Evolutionary conservation across 2,888 invertebrate species (phyloP), one percentile per base, ranked within the genome.

Genomic region (Gasteruption jaculator): DNA sequence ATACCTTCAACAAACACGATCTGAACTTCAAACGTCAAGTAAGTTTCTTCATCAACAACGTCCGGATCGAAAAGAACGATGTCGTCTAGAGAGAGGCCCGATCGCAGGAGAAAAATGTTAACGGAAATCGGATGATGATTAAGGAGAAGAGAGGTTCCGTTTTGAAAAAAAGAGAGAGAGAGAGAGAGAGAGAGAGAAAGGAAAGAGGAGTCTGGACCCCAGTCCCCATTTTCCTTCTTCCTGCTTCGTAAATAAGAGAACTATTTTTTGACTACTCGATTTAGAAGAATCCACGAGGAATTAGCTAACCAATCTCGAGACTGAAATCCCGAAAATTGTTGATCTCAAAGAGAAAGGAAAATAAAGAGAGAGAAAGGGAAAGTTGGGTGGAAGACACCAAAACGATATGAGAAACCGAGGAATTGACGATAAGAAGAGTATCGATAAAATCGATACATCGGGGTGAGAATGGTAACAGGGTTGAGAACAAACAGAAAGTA

Each of bases 1-100:
- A 80, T 74, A 77, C 76, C 65, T 79, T 75, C 76, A 77, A 78
- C 75, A 79, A 79, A 73, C 71, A 72, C 64, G 78, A 78, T 72
- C 74, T 77, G 69, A 80, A 77, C 76, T 80, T 82, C 77, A 85
- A 83, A 79, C 81, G 84, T 75, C 85, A 85, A 85, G 85, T 85
- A 85, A 85, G 85, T 85, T 83, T 83, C 79, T 80, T 82, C 80
- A 81, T 83, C 77, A 81, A 83, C 82, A 81, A 83, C 79, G 82
- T 82, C 74, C 82, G 81, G 76, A 80, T 83, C 77, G 81, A 80
- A 77, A 82, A 81, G 79, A 82, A 82, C 76, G 82, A 66, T 57
- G 58, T 57, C 53, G 57, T 57, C 56, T 63, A 62, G 56, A 46
- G 22, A 22, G 41, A 42, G 43, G 36, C 27, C 12, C 29, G 38